Evolutionary conservation across 2,888 invertebrate genomes (phyloP), one percentile per base, ranked within the genome.

Genomic region (Abrostola triplasia): DNA sequence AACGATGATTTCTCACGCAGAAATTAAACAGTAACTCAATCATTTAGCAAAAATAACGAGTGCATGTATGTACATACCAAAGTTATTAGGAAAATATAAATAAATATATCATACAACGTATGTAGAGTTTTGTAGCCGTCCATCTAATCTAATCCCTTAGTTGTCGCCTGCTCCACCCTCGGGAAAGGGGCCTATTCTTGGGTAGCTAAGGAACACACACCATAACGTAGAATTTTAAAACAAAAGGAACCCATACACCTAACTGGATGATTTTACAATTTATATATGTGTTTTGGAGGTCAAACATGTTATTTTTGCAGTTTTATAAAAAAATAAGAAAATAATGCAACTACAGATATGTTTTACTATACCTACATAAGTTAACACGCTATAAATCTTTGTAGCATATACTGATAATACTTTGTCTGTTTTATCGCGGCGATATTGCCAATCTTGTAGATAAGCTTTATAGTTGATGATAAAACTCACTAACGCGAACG

Each of bases 401-500:
- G 47, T 56, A 56, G 55, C 64, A 61, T 50, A 59, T 50, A 63
- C 59, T 59, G 64, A 71, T 67, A 72, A 41, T 36, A 55, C 36
- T 47, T 48, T 69, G 72, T 78, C 71, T 63, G 35, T 61, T 67
- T 57, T 77, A 76, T 74, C 75, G 50, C 36, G 13, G 13, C 42
- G 76, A 77, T 76, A 77, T 77, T 63, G 70, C 36, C 77, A 77
- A 76, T 76, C 76, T 67, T 67, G 64, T 65, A 55, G 76, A 76
- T 76, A 77, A 74, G 50, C 59, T 24, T 61, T 77, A 77, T 66
- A 73, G 64, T 70, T 53, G 36, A 42, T 48, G 70, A 76, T 76
- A 74, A 70, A 38, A 56, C 47, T 60, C 36, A 54, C 50, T 38
- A 38, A 51, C 42, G 51, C 64, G 59, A 38, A 51, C 42, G 56